Evolutionary conservation across 2,888 invertebrate species (phyloP).

Genomic region (Cephus nigrinus): DNA sequence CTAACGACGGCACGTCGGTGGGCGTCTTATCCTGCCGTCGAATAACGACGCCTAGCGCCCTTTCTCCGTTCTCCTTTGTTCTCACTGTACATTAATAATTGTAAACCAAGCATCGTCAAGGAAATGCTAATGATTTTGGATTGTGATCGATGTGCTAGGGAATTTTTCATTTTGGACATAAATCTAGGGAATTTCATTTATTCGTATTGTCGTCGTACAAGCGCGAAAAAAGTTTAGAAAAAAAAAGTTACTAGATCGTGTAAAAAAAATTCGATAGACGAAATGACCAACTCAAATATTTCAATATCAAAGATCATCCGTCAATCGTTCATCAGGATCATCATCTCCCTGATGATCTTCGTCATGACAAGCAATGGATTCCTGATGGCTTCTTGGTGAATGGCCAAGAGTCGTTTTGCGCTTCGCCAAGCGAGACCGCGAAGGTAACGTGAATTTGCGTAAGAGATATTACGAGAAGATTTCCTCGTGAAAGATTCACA

Average conservation of each 20-base stretch:
- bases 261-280: no score
- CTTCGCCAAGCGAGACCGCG: constrained; percentile 51
- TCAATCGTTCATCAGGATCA: neutral
- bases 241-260: no score
- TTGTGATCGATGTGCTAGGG: neutral
- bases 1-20: neutral
- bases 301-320: neutral
- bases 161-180: neutral
- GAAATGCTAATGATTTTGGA: neutral
- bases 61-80: neutral
- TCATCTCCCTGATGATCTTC: neutral
- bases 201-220: no score
- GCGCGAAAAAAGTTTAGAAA: no score
- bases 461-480: constrained; percentile 23
- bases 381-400: constrained; percentile 27
- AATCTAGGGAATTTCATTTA: neutral
- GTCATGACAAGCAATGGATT: neutral
- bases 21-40: neutral
- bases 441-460: constrained; percentile 33
- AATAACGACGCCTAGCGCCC: neutral
- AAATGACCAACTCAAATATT: neutral
- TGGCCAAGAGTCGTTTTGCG: constrained; percentile 51
- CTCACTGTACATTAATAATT: neutral
- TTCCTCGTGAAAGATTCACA: neutral
- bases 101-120: neutral